phyloP scores from a whole-genome alignment of 2,797 vertebrate species.

The Huso huso region DNA sequence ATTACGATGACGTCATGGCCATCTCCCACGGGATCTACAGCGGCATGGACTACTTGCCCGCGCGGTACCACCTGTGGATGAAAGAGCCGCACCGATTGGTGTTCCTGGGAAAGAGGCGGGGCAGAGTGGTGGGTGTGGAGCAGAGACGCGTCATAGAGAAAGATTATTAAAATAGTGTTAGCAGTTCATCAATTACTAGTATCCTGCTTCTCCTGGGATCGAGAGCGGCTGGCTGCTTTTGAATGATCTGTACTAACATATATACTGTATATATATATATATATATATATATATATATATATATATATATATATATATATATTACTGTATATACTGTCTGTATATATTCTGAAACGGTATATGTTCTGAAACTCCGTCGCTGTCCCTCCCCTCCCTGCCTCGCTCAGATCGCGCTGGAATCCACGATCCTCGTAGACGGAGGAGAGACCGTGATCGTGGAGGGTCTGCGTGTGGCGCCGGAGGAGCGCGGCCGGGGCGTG shows the following conservation, averaged over 20 bases:
- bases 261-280: too few relatives aligned
- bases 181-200: too few relatives aligned
- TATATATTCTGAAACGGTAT: background rate
- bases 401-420: slow-evolving; percentile 5
- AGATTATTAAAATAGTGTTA: too few relatives aligned
- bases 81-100: slow-evolving; percentile 15
- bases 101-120: slow-evolving; percentile 19
- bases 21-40: slow-evolving; percentile 19
- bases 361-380: background rate
- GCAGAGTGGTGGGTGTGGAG: slow-evolving; percentile 19
- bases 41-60: slow-evolving; percentile 21
- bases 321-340: too few relatives aligned
- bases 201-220: too few relatives aligned
- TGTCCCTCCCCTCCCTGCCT: too few relatives aligned
- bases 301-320: too few relatives aligned
- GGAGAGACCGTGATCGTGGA: background rate
- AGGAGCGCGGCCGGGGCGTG: background rate
- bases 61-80: slow-evolving; percentile 21
- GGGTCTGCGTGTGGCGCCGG: slow-evolving; percentile 1
- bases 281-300: too few relatives aligned
- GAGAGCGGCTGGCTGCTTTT: too few relatives aligned
- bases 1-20: slow-evolving; percentile 19
- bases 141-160: background rate
- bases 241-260: too few relatives aligned
- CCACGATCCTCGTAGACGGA: background rate